phyloP scores from a whole-genome alignment of 2,113 vertebrate genomes.

The Microcebus ravelobensis region DNA sequence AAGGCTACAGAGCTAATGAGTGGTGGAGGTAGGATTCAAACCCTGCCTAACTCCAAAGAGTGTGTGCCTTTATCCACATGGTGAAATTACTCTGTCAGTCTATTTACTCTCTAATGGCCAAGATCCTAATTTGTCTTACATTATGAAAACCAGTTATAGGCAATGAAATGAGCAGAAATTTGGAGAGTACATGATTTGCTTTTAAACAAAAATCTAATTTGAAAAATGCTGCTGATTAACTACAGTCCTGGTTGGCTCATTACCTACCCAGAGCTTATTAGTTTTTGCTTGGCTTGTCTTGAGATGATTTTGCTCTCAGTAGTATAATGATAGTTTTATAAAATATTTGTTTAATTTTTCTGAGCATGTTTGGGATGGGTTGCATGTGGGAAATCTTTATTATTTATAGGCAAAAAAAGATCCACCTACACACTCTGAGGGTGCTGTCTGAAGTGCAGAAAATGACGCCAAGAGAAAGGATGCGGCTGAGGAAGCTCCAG shows the following conservation, averaged over 20 bases:
- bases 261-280: conserved; percentile 65
- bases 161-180: conserved; percentile 70
- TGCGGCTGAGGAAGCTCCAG: conserved; percentile 89
- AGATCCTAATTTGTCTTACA: conserved; percentile 46
- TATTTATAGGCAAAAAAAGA: conserved; percentile 86
- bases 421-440: conserved; percentile 89
- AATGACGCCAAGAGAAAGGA: conserved; percentile 89
- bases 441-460: conserved; percentile 89
- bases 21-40: neutral
- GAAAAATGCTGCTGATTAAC: conserved; percentile 62
- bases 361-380: conserved; percentile 21
- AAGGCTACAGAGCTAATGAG: neutral
- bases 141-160: conserved; percentile 43
- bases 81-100: neutral
- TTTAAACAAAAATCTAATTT: conserved; percentile 78
- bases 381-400: conserved; percentile 36
- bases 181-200: conserved; percentile 74
- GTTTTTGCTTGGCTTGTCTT: conserved; percentile 61
- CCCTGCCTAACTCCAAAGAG: neutral
- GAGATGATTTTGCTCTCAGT: conserved; percentile 57
- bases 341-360: conserved; percentile 73
- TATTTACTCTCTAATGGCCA: neutral
- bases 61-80: neutral
- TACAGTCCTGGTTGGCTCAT: conserved; percentile 68
- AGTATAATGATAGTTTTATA: conserved; percentile 21